Evolutionary conservation across 2,113 vertebrate genomes (phyloP).

Genomic region (Oncorhynchus keta): DNA sequence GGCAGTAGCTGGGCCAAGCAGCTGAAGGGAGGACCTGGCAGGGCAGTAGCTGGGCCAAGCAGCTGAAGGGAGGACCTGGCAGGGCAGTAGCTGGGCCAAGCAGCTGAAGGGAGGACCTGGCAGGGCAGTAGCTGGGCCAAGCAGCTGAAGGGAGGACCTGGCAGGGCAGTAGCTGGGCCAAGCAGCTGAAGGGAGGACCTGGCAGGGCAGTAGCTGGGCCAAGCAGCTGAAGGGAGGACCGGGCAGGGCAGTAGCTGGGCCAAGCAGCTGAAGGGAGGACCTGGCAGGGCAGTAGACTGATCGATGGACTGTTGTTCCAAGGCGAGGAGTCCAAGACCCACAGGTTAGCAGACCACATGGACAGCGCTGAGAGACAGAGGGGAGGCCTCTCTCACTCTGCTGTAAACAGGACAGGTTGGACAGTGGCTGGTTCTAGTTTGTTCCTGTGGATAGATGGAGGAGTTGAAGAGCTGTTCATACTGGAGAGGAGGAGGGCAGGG

Average conservation of each 20-base stretch:
- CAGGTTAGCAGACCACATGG: conserved; percentile 46
- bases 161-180: too few relatives aligned
- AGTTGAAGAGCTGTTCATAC: not conserved
- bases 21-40: too few relatives aligned
- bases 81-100: too few relatives aligned
- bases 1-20: too few relatives aligned
- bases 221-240: too few relatives aligned
- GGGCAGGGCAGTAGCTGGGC: conserved; percentile 5
- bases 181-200: too few relatives aligned
- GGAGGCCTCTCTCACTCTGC: conserved; percentile 25
- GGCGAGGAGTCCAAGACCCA: not conserved
- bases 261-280: not conserved
- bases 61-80: too few relatives aligned
- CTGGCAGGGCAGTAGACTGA: not conserved
- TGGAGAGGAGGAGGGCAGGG: not conserved
- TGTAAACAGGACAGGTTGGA: conserved; percentile 28
- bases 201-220: too few relatives aligned
- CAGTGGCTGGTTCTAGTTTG: conserved; percentile 39
- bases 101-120: too few relatives aligned
- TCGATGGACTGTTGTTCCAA: conserved; percentile 1
- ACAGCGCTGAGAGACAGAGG: conserved; percentile 34
- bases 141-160: too few relatives aligned
- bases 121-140: too few relatives aligned
- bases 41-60: too few relatives aligned
- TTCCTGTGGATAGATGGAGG: not conserved